These are phyloP conservation scores for Charadrius vociferus DNA, from an alignment of 2,113 vertebrate genomes.

Conservation along the genomic window DNA sequence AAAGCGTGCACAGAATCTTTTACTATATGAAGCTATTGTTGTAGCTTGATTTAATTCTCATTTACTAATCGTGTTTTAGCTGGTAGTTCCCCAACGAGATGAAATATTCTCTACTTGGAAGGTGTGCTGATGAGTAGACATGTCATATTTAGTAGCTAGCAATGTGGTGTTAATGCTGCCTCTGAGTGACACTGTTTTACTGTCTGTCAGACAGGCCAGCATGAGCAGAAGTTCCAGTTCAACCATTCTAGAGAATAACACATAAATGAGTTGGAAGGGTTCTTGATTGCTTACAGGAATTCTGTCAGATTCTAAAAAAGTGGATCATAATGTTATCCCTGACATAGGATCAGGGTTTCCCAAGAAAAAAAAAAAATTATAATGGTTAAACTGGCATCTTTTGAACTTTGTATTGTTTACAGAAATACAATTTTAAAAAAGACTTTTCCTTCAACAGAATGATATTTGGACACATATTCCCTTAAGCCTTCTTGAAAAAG, in stretches of 20 bases:
- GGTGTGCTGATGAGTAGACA: not conserved
- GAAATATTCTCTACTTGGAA: not conserved
- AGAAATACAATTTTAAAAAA: no score
- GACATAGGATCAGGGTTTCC: not conserved
- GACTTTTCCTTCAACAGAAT: not conserved
- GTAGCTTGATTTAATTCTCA: not conserved
- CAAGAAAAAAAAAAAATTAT: not conserved
- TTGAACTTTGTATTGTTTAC: not conserved
- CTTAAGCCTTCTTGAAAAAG: not conserved
- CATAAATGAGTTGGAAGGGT: not conserved
- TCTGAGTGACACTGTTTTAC: not conserved
- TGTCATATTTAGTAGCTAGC: not conserved
- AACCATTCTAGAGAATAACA: not conserved
- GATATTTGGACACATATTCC: not conserved
- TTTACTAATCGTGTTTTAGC: not conserved
- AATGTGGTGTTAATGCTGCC: not conserved
- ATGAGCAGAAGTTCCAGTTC: not conserved
- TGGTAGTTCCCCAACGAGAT: not conserved
- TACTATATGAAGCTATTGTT: not conserved
- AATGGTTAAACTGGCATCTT: not conserved
- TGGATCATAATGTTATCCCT: not conserved
- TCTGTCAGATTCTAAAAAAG: not conserved
- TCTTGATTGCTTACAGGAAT: not conserved
- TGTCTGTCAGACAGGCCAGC: not conserved
- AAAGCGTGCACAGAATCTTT: not conserved